Conservation (phyloP, 1,140 invertebrate species). For the Orius laevigatus region DNA sequence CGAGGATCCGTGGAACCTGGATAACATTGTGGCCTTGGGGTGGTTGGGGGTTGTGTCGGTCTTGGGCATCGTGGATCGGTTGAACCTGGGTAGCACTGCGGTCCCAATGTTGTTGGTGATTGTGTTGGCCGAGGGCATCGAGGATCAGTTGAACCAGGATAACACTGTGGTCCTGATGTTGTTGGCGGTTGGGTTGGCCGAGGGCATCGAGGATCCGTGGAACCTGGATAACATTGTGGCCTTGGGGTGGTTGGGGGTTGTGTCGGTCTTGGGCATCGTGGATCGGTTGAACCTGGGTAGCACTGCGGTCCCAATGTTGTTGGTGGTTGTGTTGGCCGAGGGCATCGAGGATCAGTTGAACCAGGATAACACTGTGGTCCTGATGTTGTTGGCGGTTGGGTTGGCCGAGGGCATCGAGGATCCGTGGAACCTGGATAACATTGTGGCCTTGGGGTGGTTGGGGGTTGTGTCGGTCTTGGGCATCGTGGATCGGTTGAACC, state of each 20-base stretch:
- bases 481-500: conserved; percentile 25
- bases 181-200: conserved; percentile 19
- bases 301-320: conserved; percentile 21
- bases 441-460: conserved; percentile 23
- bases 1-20: conserved; percentile 25
- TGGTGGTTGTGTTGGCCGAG: conserved; percentile 20
- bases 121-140: conserved; percentile 24
- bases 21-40: conserved; percentile 19
- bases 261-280: conserved; percentile 25
- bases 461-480: conserved; percentile 19
- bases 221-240: conserved; percentile 23
- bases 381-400: conserved; percentile 9
- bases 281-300: conserved; percentile 26
- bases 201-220: conserved; percentile 27
- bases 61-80: conserved; percentile 29
- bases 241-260: conserved; percentile 15
- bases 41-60: conserved; percentile 18
- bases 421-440: conserved; percentile 24
- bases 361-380: conserved; percentile 26
- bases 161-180: conserved; percentile 20
- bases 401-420: conserved; percentile 22
- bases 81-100: conserved; percentile 26
- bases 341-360: conserved; percentile 30
- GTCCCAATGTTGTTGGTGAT: conserved; percentile 16
- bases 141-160: conserved; percentile 26